phyloP scores from a whole-genome alignment of 1,140 invertebrate genomes.

The Ooceraea biroi region DNA sequence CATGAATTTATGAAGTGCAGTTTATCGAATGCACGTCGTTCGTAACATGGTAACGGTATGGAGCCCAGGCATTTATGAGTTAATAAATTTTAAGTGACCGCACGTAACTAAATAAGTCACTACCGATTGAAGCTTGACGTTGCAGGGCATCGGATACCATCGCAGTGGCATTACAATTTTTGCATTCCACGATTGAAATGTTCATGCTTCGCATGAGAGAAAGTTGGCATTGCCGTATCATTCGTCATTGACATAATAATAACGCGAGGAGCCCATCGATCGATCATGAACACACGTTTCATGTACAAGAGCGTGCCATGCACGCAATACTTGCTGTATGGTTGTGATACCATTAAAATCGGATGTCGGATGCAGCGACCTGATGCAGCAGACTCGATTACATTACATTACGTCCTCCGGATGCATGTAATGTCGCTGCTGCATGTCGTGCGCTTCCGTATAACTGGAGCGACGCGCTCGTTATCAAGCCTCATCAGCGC shows the following conservation, averaged over 20 bases:
- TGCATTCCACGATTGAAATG: slow-evolving; percentile 19
- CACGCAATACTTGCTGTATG: too few relatives aligned
- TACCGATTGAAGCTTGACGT: background rate
- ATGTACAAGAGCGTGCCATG: slow-evolving; percentile 11
- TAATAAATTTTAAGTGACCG: slow-evolving; percentile 59
- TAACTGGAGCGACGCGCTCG: slow-evolving; percentile 26
- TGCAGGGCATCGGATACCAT: background rate
- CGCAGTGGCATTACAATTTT: background rate
- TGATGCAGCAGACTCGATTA: background rate
- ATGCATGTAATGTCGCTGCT: slow-evolving; percentile 34
- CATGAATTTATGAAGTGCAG: slow-evolving; percentile 52
- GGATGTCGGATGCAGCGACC: background rate
- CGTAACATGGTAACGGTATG: slow-evolving; percentile 46
- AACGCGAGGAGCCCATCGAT: background rate
- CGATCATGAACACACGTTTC: background rate
- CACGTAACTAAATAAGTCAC: slow-evolving; percentile 45
- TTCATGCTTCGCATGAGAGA: background rate
- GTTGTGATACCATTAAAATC: slow-evolving; percentile 34
- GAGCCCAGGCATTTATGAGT: slow-evolving; percentile 42
- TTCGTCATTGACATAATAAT: slow-evolving; percentile 8
- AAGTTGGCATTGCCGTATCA: background rate
- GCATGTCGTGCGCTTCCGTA: slow-evolving; percentile 52
- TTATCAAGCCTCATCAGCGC: slow-evolving; percentile 31
- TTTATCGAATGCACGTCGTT: slow-evolving; percentile 34
- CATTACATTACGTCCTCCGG: slow-evolving; percentile 46